Evolutionary conservation across 2,797 vertebrate genomes (phyloP).

Genomic region (Acridotheres tristis): DNA sequence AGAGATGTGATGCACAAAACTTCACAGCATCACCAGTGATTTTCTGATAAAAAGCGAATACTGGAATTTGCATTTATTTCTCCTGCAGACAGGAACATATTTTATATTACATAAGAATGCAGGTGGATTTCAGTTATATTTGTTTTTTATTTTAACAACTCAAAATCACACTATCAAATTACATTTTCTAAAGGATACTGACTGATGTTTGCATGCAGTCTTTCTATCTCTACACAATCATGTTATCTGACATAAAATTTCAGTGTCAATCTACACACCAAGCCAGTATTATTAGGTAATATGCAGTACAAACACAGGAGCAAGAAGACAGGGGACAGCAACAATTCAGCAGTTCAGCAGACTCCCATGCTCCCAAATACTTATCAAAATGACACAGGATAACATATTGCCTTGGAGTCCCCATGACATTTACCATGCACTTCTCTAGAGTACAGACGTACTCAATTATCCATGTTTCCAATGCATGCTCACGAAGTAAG

Average conservation of each 20-base stretch:
- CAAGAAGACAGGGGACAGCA: neutral
- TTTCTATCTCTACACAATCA: neutral
- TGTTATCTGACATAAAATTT: neutral
- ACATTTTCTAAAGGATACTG: neutral
- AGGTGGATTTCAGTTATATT: neutral
- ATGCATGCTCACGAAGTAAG: slow-evolving; percentile 20
- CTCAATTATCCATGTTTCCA: slow-evolving; percentile 34
- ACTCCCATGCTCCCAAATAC: neutral
- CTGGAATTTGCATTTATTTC: neutral
- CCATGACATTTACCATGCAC: neutral
- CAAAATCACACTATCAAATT: neutral
- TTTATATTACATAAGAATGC: neutral
- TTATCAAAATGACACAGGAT: neutral
- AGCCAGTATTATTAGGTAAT: neutral
- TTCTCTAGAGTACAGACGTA: neutral
- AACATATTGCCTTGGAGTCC: slow-evolving; percentile 7
- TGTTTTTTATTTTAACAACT: neutral
- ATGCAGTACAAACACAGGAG: neutral
- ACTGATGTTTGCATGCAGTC: neutral
- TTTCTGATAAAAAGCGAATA: neutral
- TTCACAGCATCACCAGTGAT: neutral
- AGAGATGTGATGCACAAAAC: neutral
- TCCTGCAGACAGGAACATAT: neutral
- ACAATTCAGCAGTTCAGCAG: neutral
- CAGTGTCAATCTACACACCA: neutral